Evolutionary conservation across 1,140 invertebrate species (phyloP).

Genomic region (Apocrypta bakeri): DNA sequence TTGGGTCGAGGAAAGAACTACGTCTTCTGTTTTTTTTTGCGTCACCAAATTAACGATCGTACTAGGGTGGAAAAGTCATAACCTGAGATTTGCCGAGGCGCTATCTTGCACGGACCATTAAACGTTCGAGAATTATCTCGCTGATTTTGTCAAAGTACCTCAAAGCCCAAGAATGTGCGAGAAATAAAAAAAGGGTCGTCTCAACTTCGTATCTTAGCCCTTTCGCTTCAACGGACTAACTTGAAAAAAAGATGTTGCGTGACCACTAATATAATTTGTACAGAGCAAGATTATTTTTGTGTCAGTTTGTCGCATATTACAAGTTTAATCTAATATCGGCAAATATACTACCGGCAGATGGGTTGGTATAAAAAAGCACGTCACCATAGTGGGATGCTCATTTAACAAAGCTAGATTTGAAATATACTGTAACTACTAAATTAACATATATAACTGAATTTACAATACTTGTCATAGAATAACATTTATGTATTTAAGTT

Average conservation of each 20-base stretch:
- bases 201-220: not conserved
- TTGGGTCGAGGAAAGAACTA: not conserved
- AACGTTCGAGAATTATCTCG: slow-evolving; percentile 6
- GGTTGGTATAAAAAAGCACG: too few species aligned
- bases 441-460: too few species aligned
- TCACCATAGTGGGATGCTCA: too few species aligned
- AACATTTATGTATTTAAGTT: too few species aligned
- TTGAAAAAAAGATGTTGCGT: not conserved
- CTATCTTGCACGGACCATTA: slow-evolving; percentile 9
- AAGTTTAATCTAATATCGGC: too few species aligned
- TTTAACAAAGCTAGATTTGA: too few species aligned
- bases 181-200: not conserved
- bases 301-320: too few species aligned
- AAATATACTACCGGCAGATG: too few species aligned
- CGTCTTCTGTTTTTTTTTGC: not conserved
- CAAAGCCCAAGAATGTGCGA: not conserved
- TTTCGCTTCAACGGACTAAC: not conserved
- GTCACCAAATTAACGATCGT: slow-evolving; percentile 2
- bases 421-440: too few species aligned
- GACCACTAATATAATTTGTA: not conserved
- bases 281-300: too few species aligned
- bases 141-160: not conserved
- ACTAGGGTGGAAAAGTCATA: slow-evolving; percentile 33
- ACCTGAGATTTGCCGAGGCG: slow-evolving; percentile 24
- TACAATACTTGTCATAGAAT: too few species aligned